These are phyloP conservation scores for Lasioglossum leucozonium DNA, from an alignment of 2,888 invertebrate species.

Conservation along the genomic window DNA sequence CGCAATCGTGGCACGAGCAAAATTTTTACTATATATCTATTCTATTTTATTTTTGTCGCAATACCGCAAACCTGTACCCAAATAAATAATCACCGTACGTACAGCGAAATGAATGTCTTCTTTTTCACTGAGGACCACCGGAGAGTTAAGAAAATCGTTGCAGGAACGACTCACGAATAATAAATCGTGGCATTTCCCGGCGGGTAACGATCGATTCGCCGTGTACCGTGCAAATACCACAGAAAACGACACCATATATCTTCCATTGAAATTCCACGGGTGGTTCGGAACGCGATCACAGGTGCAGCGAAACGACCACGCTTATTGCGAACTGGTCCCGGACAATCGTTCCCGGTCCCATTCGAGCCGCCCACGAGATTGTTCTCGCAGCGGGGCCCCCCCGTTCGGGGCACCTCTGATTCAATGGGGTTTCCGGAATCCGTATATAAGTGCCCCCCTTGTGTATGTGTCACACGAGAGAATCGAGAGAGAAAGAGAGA, in stretches of 20 bases:
- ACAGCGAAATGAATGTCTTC: background rate
- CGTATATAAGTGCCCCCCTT: background rate
- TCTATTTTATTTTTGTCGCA: background rate
- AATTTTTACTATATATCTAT: too few species aligned
- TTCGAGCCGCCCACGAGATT: conserved; percentile 9
- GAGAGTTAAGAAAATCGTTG: background rate
- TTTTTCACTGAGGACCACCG: background rate
- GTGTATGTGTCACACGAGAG: background rate
- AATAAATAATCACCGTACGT: background rate
- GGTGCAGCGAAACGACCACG: conserved; percentile 42
- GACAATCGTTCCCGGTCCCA: conserved; percentile 16
- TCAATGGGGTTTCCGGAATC: conserved; percentile 7
- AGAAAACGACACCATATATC: background rate
- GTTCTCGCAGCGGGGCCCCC: background rate
- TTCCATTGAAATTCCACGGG: conserved; percentile 28
- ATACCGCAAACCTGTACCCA: background rate
- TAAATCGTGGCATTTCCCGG: background rate
- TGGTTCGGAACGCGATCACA: conserved; percentile 41
- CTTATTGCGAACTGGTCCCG: conserved; percentile 22
- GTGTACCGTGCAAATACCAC: background rate
- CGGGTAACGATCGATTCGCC: background rate
- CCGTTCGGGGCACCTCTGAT: background rate
- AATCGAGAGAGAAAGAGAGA: background rate
- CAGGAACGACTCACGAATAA: background rate
- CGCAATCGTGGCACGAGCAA: too few species aligned